These are phyloP conservation scores for Lanistes nyassanus DNA, from an alignment of 1,140 invertebrate genomes.

Conservation along the genomic window DNA sequence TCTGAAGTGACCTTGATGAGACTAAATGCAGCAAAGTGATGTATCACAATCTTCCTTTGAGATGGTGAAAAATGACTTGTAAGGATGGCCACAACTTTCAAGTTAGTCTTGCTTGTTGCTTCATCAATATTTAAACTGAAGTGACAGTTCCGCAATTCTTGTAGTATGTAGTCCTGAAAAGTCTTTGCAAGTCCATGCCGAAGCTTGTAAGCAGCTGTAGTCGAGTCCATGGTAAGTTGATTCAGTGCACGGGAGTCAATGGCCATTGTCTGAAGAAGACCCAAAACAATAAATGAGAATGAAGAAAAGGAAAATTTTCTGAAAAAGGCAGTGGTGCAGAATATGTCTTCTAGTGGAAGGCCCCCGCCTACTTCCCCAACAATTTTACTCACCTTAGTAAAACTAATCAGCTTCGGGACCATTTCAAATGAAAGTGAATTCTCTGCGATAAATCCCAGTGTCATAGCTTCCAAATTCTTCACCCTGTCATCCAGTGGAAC, in stretches of 20 bases:
- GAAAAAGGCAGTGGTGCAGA: no score
- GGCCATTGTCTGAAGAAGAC: background rate
- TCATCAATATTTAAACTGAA: slow-evolving; percentile 50
- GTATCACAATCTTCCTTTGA: slow-evolving; percentile 7
- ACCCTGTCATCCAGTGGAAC: background rate
- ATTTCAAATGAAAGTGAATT: no score
- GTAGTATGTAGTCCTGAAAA: slow-evolving; percentile 14
- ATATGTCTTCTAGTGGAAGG: no score
- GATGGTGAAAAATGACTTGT: slow-evolving; percentile 25
- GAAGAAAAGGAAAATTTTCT: no score
- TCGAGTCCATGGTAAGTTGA: slow-evolving; percentile 17
- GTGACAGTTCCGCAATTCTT: slow-evolving; percentile 5
- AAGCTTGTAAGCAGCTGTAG: slow-evolving; percentile 36
- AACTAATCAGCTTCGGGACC: no score
- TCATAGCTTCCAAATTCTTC: background rate
- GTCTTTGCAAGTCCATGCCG: slow-evolving; percentile 28
- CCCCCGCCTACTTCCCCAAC: background rate
- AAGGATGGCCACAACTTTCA: slow-evolving; percentile 35
- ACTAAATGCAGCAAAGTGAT: slow-evolving; percentile 22
- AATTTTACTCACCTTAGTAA: no score
- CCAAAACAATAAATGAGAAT: background rate
- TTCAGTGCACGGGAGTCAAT: slow-evolving; percentile 18
- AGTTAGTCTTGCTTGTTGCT: slow-evolving; percentile 31
- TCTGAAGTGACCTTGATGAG: slow-evolving; percentile 26
- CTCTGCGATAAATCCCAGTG: no score